Base-by-base conservation (phyloP, 2,888 invertebrate species). In the Caenorhabditis imperialis region DNA sequence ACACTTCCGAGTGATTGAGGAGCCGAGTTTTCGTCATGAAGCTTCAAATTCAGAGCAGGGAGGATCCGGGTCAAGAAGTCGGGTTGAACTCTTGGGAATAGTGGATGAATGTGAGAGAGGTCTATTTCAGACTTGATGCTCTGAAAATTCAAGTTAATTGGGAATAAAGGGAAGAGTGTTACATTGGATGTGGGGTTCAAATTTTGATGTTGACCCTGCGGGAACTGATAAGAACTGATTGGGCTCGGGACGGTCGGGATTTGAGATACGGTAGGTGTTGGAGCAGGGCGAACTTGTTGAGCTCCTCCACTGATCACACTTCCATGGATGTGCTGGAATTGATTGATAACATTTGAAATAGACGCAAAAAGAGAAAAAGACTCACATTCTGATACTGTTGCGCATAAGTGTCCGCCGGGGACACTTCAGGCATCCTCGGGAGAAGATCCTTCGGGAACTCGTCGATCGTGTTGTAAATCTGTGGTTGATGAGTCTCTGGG, bases 41-140 rank as follows among this genome's bases (percentile, higher is more conserved):
- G 25, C 55, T 75, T 75, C 20, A 62, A 22, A 18, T 70, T 62
- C 33, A 80, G 40, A 2, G 71, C 42, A 7, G 70, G 70, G 7
- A 77, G n/a, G 7, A 76, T 53, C 35, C 71, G 58, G 22, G 61
- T 70, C 27, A 81, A 33, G 48, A 81, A 81, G 40, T 62, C 60
- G 2, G 81, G 81, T 30, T 81, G 77, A 40, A 81, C 78, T 18
- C 78, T 51, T 25, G 81, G 81, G 27, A 81, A 81, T 5, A 81
- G 53, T 2, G 81, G 81, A 42, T 75, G 77, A 27, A 81, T 70
- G 23, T 63, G 61, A 0, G 77, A 75, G 2, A 78, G 48, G 45
- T 80, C 80, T n/a, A 76, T 65, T 33, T 70, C 70, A 0, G 61
- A 57, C 40, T 60, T 54, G 22, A 61, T 53, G 33, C 42, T 61